phyloP scores from a whole-genome alignment of 37 sponge, comb jelly and placozoan genomes.

The Crambe crambe region DNA sequence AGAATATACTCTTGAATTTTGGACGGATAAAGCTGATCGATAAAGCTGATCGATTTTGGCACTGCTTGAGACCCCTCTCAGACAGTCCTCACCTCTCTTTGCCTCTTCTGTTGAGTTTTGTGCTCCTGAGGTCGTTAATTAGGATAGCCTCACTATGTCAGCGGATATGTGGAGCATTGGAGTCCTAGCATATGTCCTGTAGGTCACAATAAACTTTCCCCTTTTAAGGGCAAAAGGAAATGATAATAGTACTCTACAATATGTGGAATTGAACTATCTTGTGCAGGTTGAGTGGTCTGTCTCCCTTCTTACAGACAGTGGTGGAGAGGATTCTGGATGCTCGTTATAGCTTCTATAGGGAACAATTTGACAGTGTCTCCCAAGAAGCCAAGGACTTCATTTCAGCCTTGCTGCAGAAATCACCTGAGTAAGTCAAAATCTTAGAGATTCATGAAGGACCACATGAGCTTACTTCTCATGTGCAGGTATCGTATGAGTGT shows the following conservation, averaged over 20 bases:
- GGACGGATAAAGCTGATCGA: constrained; percentile 60
- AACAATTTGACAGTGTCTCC: constrained; percentile 62
- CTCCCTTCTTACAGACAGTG: constrained; percentile 69
- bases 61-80: constrained; percentile 31
- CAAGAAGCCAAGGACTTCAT: constrained; percentile 83
- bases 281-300: constrained; percentile 70
- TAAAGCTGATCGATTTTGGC: no score
- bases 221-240: no score
- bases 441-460: neutral
- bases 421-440: constrained; percentile 41
- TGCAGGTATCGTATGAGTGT: constrained; percentile 48
- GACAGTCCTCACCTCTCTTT: neutral
- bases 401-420: constrained; percentile 49
- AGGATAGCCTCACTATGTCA: constrained; percentile 25
- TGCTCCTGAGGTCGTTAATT: constrained; percentile 62
- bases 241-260: no score
- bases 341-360: constrained; percentile 39
- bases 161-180: constrained; percentile 77
- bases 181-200: constrained; percentile 61
- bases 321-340: constrained; percentile 47
- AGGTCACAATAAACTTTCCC: no score
- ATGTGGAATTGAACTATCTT: no score
- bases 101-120: constrained; percentile 55
- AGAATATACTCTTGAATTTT: constrained; percentile 54
- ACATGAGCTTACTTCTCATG: neutral